Conservation (phyloP, 2,888 invertebrate genomes). For the Nomada goodeniana region DNA sequence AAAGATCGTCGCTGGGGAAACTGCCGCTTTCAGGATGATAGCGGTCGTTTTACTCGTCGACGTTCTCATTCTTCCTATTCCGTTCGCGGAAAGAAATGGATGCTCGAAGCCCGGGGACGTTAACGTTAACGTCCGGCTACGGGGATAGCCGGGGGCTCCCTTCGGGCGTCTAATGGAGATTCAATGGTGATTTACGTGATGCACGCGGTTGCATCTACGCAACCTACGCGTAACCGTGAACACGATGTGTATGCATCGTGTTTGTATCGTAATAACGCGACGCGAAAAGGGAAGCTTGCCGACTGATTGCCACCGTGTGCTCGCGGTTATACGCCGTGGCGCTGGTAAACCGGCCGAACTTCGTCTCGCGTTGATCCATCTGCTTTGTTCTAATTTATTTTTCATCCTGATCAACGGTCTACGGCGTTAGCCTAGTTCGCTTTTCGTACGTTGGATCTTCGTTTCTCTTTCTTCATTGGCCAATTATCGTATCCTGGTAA, state of each 20-base stretch:
- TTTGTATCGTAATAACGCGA: constrained; percentile 56
- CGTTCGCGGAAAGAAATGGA: constrained; percentile 43
- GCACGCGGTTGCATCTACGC: constrained; percentile 26
- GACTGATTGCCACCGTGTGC: constrained; percentile 58
- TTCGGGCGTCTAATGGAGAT: constrained; percentile 38
- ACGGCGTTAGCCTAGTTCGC: too few relatives aligned
- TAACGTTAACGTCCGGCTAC: constrained; percentile 18
- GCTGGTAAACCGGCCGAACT: constrained; percentile 14
- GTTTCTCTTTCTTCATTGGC: too few relatives aligned
- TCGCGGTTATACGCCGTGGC: constrained; percentile 40
- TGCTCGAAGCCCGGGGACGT: constrained; percentile 30
- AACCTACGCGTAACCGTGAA: constrained; percentile 41
- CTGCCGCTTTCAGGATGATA: constrained; percentile 49
- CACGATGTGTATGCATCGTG: constrained; percentile 25
- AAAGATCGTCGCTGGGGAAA: constrained; percentile 10
- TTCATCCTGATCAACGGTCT: too few relatives aligned
- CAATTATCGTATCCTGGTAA: too few relatives aligned
- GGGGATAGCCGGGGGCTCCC: constrained; percentile 7
- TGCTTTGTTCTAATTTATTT: too few relatives aligned
- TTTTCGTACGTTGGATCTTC: too few relatives aligned
- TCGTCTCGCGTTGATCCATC: not conserved
- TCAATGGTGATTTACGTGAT: constrained; percentile 36
- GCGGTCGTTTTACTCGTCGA: constrained; percentile 49
- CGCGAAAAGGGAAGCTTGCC: constrained; percentile 41
- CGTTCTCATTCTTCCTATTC: constrained; percentile 30